A percentile compares a stretch with the other conserved stretches of the same genome.
phyloP scores from a whole-genome alignment of 2,113 vertebrate species.

The Lota lota region DNA sequence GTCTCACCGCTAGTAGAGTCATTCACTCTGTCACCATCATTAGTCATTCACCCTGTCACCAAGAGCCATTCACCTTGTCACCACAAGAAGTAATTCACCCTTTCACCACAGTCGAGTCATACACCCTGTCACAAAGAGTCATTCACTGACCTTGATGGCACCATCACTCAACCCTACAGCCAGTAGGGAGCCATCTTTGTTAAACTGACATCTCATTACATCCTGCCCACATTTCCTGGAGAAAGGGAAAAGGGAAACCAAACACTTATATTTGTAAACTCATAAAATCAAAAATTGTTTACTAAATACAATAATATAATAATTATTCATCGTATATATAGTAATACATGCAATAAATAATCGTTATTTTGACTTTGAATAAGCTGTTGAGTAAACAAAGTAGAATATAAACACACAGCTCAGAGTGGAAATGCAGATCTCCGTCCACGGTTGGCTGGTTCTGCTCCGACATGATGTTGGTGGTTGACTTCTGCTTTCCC shows the following conservation, averaged over 20 bases:
- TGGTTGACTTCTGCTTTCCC: neutral
- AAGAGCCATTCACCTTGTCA: neutral
- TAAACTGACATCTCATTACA: slow-evolving; percentile 60
- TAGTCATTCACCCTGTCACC: no score
- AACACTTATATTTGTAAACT: neutral
- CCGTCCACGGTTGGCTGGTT: slow-evolving; percentile 10
- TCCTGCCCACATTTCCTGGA: slow-evolving; percentile 50
- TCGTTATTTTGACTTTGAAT: no score
- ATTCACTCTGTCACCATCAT: neutral
- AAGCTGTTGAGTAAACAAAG: no score
- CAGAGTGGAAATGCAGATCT: slow-evolving; percentile 24
- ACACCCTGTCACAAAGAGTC: neutral
- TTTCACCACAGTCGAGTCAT: neutral
- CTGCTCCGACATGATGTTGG: no score
- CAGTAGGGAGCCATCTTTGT: slow-evolving; percentile 48
- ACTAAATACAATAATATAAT: no score
- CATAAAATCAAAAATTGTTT: neutral
- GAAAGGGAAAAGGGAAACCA: neutral
- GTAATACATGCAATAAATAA: neutral
- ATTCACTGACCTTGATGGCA: slow-evolving; percentile 55
- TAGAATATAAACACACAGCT: slow-evolving; percentile 25
- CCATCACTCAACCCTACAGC: slow-evolving; percentile 52
- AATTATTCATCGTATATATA: no score
- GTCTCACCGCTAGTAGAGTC: no score
- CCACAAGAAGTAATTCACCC: no score